A percentile compares a stretch with the other conserved stretches of the same genome.
Conservation (phyloP, 2,888 invertebrate genomes). For the Philopedon plagiatum region DNA sequence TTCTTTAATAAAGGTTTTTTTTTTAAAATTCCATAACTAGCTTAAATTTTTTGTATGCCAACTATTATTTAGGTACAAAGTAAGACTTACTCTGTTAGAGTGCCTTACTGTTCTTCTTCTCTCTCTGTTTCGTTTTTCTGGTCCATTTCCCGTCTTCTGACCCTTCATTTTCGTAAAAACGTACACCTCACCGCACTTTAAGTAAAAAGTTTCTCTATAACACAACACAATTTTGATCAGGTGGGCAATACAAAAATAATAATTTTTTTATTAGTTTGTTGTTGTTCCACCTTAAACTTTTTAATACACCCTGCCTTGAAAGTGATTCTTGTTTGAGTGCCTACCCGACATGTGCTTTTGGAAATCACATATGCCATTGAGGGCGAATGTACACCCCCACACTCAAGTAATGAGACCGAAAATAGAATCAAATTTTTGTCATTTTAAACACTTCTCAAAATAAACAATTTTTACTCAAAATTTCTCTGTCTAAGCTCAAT, state of each 20-base stretch:
- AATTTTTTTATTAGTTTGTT: not conserved
- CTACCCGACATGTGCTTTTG: constrained; percentile 44
- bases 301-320: constrained; percentile 40
- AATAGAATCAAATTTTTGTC: not conserved
- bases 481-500: too few species aligned
- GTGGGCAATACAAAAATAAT: not conserved
- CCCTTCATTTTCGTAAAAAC: constrained; percentile 33
- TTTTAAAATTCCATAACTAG: too few species aligned
- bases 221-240: not conserved
- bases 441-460: too few species aligned
- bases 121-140: constrained; percentile 4
- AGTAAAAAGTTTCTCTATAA: not conserved
- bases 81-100: constrained; percentile 34
- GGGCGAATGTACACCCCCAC: constrained; percentile 33
- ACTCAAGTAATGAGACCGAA: not conserved
- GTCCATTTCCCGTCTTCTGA: constrained; percentile 14
- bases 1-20: too few species aligned
- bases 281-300: not conserved
- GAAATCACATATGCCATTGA: constrained; percentile 40
- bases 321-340: constrained; percentile 36
- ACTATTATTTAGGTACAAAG: not conserved
- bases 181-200: not conserved
- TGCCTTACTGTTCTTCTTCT: constrained; percentile 33
- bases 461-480: too few species aligned
- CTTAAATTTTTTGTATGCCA: too few species aligned